Percentiles rank a stretch among this genome's conserved stretches.
These are phyloP conservation scores for Nebria brevicollis DNA, from an alignment of 2,888 invertebrate species.

Conservation along the genomic window DNA sequence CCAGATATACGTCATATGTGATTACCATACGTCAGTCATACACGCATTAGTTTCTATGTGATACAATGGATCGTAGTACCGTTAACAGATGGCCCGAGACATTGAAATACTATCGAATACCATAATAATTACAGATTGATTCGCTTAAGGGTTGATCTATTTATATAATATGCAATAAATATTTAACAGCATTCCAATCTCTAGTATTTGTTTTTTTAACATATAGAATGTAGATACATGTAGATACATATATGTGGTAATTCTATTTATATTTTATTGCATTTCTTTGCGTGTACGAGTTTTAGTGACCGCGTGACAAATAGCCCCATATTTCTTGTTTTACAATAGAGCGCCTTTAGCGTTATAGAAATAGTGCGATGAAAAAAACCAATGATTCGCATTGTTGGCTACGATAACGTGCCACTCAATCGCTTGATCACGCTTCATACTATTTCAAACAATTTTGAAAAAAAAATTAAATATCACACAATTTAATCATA, in stretches of 20 bases:
- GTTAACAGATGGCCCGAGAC: too few species aligned
- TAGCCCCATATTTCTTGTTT: too few species aligned
- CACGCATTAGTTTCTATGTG: not conserved
- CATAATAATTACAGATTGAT: too few species aligned
- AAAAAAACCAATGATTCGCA: not conserved
- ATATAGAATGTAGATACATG: not conserved
- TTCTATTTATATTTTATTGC: not conserved
- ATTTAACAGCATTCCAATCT: not conserved
- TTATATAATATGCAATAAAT: too few species aligned
- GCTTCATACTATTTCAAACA: not conserved
- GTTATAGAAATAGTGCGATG: not conserved
- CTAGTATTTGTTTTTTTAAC: not conserved
- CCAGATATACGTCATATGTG: conserved; percentile 4
- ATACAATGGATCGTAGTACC: too few species aligned
- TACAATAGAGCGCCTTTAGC: not conserved
- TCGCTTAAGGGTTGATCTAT: too few species aligned
- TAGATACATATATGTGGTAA: not conserved
- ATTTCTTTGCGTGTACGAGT: too few species aligned
- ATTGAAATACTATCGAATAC: too few species aligned
- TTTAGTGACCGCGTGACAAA: too few species aligned
- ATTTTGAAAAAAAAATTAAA: not conserved
- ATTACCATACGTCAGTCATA: conserved; percentile 13
- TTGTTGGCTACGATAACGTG: not conserved
- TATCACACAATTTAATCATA: not conserved
- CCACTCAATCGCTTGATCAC: not conserved